Conservation (phyloP, 2,888 invertebrate genomes). For the Onchidella celtica region DNA sequence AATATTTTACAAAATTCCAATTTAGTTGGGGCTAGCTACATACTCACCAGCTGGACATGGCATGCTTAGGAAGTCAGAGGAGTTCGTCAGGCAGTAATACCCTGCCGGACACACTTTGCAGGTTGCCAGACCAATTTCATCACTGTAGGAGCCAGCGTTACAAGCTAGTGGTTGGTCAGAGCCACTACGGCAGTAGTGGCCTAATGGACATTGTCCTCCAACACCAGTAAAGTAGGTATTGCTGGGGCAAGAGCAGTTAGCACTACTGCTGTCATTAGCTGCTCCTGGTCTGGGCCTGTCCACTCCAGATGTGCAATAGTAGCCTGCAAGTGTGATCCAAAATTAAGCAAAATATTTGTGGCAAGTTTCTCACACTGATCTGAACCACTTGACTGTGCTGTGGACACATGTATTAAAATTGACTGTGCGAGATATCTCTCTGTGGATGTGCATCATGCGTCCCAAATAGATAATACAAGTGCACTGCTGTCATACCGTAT, state of each 20-base stretch:
- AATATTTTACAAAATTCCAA: too few species aligned
- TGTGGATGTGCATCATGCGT: too few species aligned
- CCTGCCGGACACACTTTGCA: constrained; percentile 65
- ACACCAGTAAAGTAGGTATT: constrained; percentile 69
- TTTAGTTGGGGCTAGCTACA: too few species aligned
- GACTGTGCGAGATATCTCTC: too few species aligned
- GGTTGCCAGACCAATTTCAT: constrained; percentile 56
- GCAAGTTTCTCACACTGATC: too few species aligned
- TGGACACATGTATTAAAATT: too few species aligned
- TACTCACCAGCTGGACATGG: constrained; percentile 64
- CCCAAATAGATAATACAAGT: too few species aligned
- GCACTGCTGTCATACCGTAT: too few species aligned
- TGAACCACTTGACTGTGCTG: too few species aligned
- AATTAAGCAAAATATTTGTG: too few species aligned
- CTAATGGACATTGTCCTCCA: constrained; percentile 74
- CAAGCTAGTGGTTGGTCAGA: constrained; percentile 60
- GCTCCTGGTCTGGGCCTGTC: constrained; percentile 70
- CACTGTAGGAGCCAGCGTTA: constrained; percentile 63
- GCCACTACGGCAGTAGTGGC: constrained; percentile 72
- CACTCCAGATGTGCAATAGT: constrained; percentile 76
- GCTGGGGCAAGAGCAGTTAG: constrained; percentile 66
- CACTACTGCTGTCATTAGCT: constrained; percentile 58
- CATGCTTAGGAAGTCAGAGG: constrained; percentile 59
- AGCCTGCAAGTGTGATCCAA: too few species aligned
- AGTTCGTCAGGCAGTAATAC: constrained; percentile 64